Percentiles rank a stretch among this genome's conserved stretches.
These are phyloP conservation scores for Palythoa heliodiscus DNA, from an alignment of 92 coral and sea anemone genomes.

Conservation along the genomic window DNA sequence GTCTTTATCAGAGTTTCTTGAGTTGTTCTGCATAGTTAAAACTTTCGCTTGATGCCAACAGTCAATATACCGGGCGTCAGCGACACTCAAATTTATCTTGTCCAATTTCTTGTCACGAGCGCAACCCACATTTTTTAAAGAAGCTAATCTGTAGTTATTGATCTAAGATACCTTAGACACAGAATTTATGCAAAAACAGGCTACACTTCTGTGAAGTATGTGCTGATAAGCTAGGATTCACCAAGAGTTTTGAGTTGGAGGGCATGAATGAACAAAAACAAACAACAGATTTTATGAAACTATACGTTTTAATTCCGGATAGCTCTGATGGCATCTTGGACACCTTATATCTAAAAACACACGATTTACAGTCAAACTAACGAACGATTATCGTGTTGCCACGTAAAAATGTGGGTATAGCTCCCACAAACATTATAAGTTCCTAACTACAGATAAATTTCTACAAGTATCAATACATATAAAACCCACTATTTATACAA, in stretches of 20 bases:
- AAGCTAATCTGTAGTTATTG: conserved; percentile 16
- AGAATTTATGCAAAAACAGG: background rate
- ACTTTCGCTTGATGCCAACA: conserved; percentile 18
- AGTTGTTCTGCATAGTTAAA: background rate
- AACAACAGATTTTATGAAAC: conserved; percentile 34
- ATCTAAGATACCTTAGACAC: background rate
- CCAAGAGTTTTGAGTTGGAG: background rate
- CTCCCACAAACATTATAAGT: conserved; percentile 35
- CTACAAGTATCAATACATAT: conserved; percentile 27
- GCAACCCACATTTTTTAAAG: background rate
- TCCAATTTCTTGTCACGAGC: background rate
- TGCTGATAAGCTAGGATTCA: background rate
- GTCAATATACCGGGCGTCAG: conserved; percentile 13
- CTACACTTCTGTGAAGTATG: conserved; percentile 2
- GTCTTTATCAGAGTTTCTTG: background rate
- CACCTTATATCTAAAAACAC: conserved; percentile 12
- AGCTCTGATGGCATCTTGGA: conserved; percentile 44
- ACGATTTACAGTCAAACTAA: conserved; percentile 32
- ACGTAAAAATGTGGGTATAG: conserved; percentile 42
- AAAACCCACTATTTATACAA: conserved; percentile 32
- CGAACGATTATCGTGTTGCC: conserved; percentile 46
- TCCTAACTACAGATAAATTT: conserved; percentile 34
- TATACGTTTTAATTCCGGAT: conserved; percentile 33
- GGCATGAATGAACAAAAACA: conserved; percentile 10
- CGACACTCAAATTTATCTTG: background rate